phyloP scores from a whole-genome alignment of 2,797 vertebrate genomes.

The Cetoscarus ocellatus region DNA sequence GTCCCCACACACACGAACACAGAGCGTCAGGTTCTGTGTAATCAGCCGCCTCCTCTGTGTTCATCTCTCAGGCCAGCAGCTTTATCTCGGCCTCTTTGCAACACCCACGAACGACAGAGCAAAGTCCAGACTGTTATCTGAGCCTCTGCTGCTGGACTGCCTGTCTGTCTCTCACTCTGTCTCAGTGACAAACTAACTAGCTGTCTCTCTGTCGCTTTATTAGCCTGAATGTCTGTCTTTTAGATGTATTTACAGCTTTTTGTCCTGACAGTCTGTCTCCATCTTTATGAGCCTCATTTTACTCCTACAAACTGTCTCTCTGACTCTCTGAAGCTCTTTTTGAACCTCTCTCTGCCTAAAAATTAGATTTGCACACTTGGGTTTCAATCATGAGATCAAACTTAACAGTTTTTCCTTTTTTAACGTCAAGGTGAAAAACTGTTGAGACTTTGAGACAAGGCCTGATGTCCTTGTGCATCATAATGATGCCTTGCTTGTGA shows the following conservation, averaged over 20 bases:
- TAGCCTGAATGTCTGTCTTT: constrained; percentile 4
- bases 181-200: constrained; percentile 18
- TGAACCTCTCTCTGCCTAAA: no score
- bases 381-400: no score
- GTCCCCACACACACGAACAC: constrained; percentile 43
- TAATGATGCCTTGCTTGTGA: no score
- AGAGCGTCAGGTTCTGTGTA: constrained; percentile 71
- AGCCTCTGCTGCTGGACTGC: constrained; percentile 26
- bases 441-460: no score
- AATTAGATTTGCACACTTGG: no score
- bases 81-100: constrained; percentile 85
- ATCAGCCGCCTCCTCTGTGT: constrained; percentile 77
- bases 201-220: constrained; percentile 11
- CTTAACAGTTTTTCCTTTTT: no score
- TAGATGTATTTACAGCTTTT: background rate
- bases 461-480: no score
- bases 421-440: no score
- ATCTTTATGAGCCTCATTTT: background rate
- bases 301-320: background rate
- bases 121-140: constrained; percentile 87
- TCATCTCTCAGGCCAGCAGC: constrained; percentile 62
- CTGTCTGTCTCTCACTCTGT: constrained; percentile 28
- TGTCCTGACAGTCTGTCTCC: background rate
- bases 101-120: constrained; percentile 79
- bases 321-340: background rate